Evolutionary conservation across 2,797 vertebrate genomes (phyloP), one percentile per base, ranked within the genome.

Genomic region (Oreonectes daqikongensis): DNA sequence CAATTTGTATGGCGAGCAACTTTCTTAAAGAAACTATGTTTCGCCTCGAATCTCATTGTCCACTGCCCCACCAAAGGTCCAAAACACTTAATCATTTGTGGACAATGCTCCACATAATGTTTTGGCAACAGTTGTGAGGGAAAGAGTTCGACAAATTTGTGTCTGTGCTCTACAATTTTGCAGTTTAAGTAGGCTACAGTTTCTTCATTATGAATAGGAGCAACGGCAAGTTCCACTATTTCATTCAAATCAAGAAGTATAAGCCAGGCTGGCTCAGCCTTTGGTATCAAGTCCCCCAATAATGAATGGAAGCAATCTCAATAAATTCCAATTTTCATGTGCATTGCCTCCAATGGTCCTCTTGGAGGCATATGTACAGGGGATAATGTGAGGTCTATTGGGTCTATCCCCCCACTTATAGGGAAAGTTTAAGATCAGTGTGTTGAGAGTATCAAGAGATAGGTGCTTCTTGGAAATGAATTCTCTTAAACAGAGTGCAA

Each of bases 41-140:
- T n/a, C n/a, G n/a, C 28, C 68, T 30, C 63, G 15, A n/a, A 59
- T 46, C 24, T 8, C 53, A 17, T 74, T 65, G 32, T 70, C 52
- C 73, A 30, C 14, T 57, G 53, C 18, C 35, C 17, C 1, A 67
- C 35, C n/a, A 55, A 28, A 42, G 72, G 61, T 38, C 48, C 50
- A 55, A 83, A 82, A 26, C 3, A 59, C 10, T 57, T 59, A 11
- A 75, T 84, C 26, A n/a, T 61, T 6, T 78, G 65, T 3, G 35
- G 75, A 22, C 80, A 82, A 18, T 78, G 75, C 30, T 77, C 77
- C 17, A 82, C 35, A 75, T 63, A 84, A 69, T 82, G 68, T 59
- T 84, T 82, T 40, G 66, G 73, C 3, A 72, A 40, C 15, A 80
- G 53, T 26, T 7, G 61, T 14, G 53, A 22, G 10, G 78, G 63